phyloP scores from a whole-genome alignment of 2,888 invertebrate species.

The Eupithecia dodoneata region DNA sequence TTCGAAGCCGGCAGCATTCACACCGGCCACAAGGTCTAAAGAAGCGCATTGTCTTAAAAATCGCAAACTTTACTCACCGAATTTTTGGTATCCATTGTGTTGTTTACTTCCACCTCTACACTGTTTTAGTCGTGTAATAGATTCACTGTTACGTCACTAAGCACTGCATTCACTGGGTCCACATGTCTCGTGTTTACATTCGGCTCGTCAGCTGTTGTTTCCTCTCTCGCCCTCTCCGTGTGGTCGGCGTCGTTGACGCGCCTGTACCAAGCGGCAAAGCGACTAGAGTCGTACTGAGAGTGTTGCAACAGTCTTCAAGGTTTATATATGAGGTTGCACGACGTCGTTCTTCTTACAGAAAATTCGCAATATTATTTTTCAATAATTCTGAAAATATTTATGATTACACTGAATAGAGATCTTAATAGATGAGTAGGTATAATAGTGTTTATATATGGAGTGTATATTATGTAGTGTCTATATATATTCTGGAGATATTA shows the following conservation, averaged over 20 bases:
- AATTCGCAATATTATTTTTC: constrained; percentile 49
- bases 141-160: constrained; percentile 78
- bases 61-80: constrained; percentile 69
- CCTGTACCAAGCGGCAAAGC: constrained; percentile 84
- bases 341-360: constrained; percentile 57
- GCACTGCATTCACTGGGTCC: constrained; percentile 81
- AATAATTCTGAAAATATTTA: constrained; percentile 35
- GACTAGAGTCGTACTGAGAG: constrained; percentile 85
- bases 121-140: constrained; percentile 58
- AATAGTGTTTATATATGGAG: neutral
- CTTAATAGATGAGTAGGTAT: neutral
- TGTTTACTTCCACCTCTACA: constrained; percentile 58
- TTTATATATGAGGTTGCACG: constrained; percentile 81
- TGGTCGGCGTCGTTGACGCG: constrained; percentile 77
- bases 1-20: constrained; percentile 38
- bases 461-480: too few relatives aligned
- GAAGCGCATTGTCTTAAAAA: constrained; percentile 49
- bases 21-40: constrained; percentile 43
- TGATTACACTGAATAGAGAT: neutral
- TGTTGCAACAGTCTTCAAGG: constrained; percentile 80
- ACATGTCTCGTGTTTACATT: constrained; percentile 70
- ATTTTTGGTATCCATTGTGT: constrained; percentile 79
- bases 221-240: constrained; percentile 84
- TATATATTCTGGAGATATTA: neutral
- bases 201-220: constrained; percentile 61